Base-by-base conservation (phyloP, 2,888 invertebrate genomes). In the Leptarthrus brevirostris region DNA sequence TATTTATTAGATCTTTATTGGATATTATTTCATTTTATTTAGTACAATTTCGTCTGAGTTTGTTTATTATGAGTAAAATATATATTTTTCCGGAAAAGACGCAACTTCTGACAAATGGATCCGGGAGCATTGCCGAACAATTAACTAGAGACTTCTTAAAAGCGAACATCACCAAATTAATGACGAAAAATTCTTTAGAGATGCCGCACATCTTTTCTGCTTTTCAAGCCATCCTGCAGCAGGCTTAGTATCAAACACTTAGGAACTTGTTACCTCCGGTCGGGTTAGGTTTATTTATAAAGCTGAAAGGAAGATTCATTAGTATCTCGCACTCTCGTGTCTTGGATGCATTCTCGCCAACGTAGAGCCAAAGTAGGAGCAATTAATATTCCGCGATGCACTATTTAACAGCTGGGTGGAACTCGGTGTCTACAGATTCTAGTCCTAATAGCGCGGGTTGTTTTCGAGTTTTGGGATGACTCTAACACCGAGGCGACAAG, bases 321-420 rank as follows among this genome's bases (percentile, higher is more conserved):
- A 69, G 47, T 34, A 44, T 22, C 56, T 69, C 56, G 18, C 44
- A 34, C 56, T 40, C 66, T 30, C 26, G 56, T 34, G 58, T 47
- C 34, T 40, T 22, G 16, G 44, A 20, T 69, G 40, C 30, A 56
- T n/a, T n/a, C n/a, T n/a, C n/a, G n/a, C n/a, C n/a, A n/a, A n/a
- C n/a, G n/a, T 14, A 26, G 34, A 70, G n/a, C 16, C 52, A 52
- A 34, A 14, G 53, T 52, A 54, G 69, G 30, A 52, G 70, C 61
- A 75, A 75, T 75, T 75, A 75, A 75, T 75, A 75, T 73, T 75
- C 73, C 26, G 75, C 75, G 61, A 70, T 70, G 70, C 69, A 75
- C 56, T 73, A 75, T 75, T 75, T 75, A 75, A 73, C 75, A 75
- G 75, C 73, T 75, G 75, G 73, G 34, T 70, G 49, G 69, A 69